Conservation (phyloP, 2,113 vertebrate genomes). For the Pelusios castaneus region DNA sequence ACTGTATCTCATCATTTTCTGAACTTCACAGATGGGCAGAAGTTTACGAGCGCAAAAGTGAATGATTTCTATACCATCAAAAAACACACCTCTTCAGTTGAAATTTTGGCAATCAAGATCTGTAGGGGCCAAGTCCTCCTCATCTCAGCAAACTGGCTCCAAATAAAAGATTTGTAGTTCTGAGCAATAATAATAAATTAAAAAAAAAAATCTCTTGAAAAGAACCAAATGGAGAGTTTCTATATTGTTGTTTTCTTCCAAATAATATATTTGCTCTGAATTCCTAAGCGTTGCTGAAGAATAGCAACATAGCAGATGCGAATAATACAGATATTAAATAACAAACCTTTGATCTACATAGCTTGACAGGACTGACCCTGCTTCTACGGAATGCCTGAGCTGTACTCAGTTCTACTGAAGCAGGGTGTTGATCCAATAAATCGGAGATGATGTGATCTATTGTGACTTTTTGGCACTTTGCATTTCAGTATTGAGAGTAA, state of each 20-base stretch:
- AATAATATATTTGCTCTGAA: not conserved
- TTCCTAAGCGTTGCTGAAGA: not conserved
- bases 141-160: slow-evolving; percentile 11
- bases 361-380: not conserved
- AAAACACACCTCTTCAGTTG: slow-evolving; percentile 46
- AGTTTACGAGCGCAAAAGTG: slow-evolving; percentile 26
- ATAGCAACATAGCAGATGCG: not conserved
- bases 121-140: slow-evolving; percentile 26
- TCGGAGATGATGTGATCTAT: not conserved
- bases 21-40: slow-evolving; percentile 43
- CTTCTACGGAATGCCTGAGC: fast-evolving
- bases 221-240: not conserved
- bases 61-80: slow-evolving; percentile 51
- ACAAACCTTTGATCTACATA: fast-evolving
- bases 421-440: not conserved
- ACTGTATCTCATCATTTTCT: not conserved
- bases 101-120: slow-evolving; percentile 21
- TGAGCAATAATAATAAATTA: not conserved
- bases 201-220: not conserved
- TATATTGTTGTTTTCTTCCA: not conserved
- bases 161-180: slow-evolving; percentile 17
- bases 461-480: not conserved
- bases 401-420: fast-evolving
- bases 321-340: not conserved
- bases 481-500: not conserved